Conservation (phyloP, 1,140 invertebrate species). For the Sipha flava region DNA sequence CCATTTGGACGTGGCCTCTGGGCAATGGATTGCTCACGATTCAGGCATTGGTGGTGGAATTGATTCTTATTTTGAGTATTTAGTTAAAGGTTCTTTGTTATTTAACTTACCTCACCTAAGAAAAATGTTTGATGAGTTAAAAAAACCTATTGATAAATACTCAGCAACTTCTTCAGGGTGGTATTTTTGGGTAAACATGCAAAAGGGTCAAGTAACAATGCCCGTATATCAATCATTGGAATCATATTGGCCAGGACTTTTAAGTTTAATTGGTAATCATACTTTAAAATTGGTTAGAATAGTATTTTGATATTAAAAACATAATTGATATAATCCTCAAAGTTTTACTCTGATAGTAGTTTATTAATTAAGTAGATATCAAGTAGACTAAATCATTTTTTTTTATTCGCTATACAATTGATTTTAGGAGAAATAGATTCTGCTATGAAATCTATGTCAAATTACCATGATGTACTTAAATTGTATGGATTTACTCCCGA, state of each 20-base stretch:
- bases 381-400: background rate
- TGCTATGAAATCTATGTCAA: constrained; percentile 86
- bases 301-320: no score
- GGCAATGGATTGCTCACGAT: constrained; percentile 94
- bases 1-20: constrained; percentile 90
- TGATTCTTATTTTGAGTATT: constrained; percentile 98
- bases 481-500: constrained; percentile 96
- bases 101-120: constrained; percentile 76
- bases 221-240: constrained; percentile 97
- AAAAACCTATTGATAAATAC: constrained; percentile 68
- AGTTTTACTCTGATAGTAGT: no score
- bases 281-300: background rate
- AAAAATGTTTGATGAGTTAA: constrained; percentile 81
- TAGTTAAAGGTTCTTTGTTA: constrained; percentile 80
- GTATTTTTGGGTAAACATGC: constrained; percentile 96
- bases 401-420: constrained; percentile 17
- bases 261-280: constrained; percentile 71
- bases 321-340: no score
- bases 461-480: constrained; percentile 92
- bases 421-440: constrained; percentile 72
- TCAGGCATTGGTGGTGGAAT: constrained; percentile 88
- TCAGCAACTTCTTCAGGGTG: constrained; percentile 79
- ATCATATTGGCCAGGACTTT: constrained; percentile 94
- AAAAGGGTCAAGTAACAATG: constrained; percentile 85
- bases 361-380: no score